These are phyloP conservation scores for Temnothorax ravouxi DNA, from an alignment of 2,888 invertebrate genomes.

Conservation along the genomic window DNA sequence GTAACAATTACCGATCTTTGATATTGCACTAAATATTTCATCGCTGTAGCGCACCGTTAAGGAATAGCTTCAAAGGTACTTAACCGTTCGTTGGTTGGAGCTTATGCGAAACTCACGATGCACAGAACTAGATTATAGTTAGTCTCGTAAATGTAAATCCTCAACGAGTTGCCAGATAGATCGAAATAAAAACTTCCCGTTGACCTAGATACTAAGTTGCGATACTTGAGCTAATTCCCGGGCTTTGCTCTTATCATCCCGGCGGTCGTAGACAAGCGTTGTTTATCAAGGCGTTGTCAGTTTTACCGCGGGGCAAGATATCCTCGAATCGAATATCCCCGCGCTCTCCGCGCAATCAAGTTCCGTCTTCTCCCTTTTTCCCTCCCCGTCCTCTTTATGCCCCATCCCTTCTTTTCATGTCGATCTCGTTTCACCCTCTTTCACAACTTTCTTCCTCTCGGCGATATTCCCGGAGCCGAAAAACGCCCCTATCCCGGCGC, in stretches of 20 bases:
- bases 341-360: constrained; percentile 67
- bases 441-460: constrained; percentile 54
- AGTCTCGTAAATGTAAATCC: constrained; percentile 46
- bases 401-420: constrained; percentile 56
- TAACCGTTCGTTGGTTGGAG: constrained; percentile 15
- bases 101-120: constrained; percentile 27
- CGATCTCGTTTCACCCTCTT: constrained; percentile 63
- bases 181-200: constrained; percentile 46
- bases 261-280: constrained; percentile 71
- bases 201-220: constrained; percentile 50
- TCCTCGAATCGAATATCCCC: constrained; percentile 64
- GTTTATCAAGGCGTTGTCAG: constrained; percentile 75
- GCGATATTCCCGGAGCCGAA: constrained; percentile 57
- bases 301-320: constrained; percentile 63
- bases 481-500: constrained; percentile 43
- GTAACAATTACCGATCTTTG: constrained; percentile 43
- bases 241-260: constrained; percentile 68
- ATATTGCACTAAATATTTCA: constrained; percentile 41
- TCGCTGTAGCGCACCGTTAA: neutral
- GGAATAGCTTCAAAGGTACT: neutral
- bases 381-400: constrained; percentile 15
- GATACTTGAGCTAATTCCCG: constrained; percentile 67
- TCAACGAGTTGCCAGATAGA: constrained; percentile 47
- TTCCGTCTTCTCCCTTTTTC: neutral
- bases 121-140: constrained; percentile 42